Base-by-base conservation (phyloP, 2,888 invertebrate genomes). In the Drosophila neoperkinsi region DNA sequence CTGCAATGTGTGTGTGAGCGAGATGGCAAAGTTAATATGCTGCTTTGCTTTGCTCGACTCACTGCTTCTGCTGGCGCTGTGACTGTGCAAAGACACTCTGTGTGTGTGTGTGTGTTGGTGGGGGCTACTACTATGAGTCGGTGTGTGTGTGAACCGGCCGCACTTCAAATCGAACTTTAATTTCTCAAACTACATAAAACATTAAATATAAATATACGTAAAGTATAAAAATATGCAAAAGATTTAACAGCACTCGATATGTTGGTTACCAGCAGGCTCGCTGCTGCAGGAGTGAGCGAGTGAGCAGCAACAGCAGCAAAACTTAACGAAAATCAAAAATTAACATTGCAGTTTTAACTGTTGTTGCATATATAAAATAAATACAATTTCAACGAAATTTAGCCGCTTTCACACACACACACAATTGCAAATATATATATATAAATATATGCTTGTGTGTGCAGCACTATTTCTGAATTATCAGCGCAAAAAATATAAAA, bases 381-480 rank as follows among this genome's bases (percentile, higher is more conserved):
- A 46, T 25, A 46, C 4, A 4, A 46, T 25, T 46, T 86, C 74
- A 74, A 74, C 67, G 72, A 81, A 84, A 66, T 70, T 67, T 36
- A 70, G 71, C 60, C 62, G 75, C 71, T 67, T 63, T 58, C 55
- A 69, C 56, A 70, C 61, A 79, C 73, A 67, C 51, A 64, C 59
- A 36, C 49, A 28, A 16, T 56, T 43, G 33, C 69, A 69, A 59
- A 34, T 56, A 41, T 59, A 56, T 74, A 30, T 49, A 36, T 53
- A 56, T 43, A 36, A 7, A 62, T 41, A n/a, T 50, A 46, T 69
- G 49, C n/a, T 34, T 56, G 41, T 56, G 57, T 69, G 61, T 31
- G 66, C 78, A 75, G 73, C 87, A 84, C 84, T 84, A 84, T 84
- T 84, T 84, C 82, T 87, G 82, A 88, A 88, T 87, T 87, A 88